A percentile compares a stretch with the other conserved stretches of the same genome.
These are phyloP conservation scores for Dorcus hopei DNA, from an alignment of 2,888 invertebrate genomes.

Conservation along the genomic window DNA sequence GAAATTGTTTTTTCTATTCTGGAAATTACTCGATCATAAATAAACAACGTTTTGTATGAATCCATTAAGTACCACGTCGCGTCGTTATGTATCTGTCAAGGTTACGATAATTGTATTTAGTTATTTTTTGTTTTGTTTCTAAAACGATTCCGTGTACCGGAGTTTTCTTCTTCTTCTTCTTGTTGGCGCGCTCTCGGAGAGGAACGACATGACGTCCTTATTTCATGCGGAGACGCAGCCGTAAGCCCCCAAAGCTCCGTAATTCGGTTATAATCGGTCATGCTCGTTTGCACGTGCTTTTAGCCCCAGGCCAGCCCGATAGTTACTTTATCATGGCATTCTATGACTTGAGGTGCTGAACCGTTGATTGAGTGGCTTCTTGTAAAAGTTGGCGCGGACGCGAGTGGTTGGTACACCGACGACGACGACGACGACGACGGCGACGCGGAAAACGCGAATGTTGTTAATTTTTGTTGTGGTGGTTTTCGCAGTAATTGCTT, in stretches of 20 bases:
- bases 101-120: not conserved
- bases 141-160: not conserved
- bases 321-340: constrained; percentile 30
- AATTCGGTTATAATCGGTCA: constrained; percentile 24
- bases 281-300: constrained; percentile 34
- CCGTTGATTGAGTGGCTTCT: constrained; percentile 34
- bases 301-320: constrained; percentile 32
- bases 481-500: not conserved
- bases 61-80: too few relatives aligned
- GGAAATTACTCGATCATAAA: not conserved
- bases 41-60: not conserved
- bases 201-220: not conserved
- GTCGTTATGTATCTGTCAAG: not conserved
- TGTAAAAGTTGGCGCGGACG: constrained; percentile 16
- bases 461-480: constrained; percentile 1
- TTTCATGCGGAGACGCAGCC: not conserved
- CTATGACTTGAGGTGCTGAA: constrained; percentile 37
- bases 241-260: constrained; percentile 12
- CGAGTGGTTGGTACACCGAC: not conserved
- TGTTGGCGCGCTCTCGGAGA: not conserved
- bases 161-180: not conserved
- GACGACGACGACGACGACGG: too few relatives aligned
- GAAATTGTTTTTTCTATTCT: not conserved
- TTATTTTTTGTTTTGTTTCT: not conserved
- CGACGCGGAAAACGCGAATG: not conserved